A percentile compares a stretch with the other conserved stretches of the same genome.
These are phyloP conservation scores for Pipistrellus pipistrellus DNA, from an alignment of 2,797 vertebrate species.

Conservation along the genomic window DNA sequence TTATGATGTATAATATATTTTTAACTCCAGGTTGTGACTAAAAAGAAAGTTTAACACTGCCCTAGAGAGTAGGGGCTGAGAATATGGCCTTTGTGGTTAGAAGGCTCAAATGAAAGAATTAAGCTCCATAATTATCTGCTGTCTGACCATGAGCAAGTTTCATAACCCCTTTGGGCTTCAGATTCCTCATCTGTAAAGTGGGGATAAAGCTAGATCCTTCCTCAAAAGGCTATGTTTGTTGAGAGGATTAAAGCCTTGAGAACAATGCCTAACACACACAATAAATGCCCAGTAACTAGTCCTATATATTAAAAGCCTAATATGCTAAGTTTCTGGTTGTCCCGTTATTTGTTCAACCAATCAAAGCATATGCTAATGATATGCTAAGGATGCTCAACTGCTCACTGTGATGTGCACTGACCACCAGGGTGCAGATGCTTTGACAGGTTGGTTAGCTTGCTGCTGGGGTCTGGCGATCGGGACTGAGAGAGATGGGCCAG, in stretches of 20 bases:
- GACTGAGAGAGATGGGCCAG: no score
- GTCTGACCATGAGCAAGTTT: not conserved
- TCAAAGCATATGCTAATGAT: no score
- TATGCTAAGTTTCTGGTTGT: no score
- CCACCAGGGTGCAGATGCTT: no score
- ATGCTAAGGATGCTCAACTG: no score
- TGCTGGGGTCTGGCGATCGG: no score
- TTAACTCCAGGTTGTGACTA: not conserved
- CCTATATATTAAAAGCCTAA: no score
- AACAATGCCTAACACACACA: not conserved
- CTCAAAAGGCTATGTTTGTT: constrained; percentile 12
- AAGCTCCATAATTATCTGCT: not conserved
- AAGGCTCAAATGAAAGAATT: constrained; percentile 16
- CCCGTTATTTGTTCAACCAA: no score
- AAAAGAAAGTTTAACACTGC: constrained; percentile 37
- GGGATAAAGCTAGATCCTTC: not conserved
- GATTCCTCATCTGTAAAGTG: constrained; percentile 44
- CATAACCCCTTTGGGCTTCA: not conserved
- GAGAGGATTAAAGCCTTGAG: constrained; percentile 52
- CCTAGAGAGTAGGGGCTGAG: not conserved
- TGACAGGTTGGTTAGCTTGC: no score
- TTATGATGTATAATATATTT: not conserved
- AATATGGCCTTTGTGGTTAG: not conserved
- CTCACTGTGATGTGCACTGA: no score
- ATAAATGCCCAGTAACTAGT: not conserved